A percentile compares a stretch with the other conserved stretches of the same genome.
These are phyloP conservation scores for Rhinatrema bivittatum DNA, from an alignment of 2,797 vertebrate genomes.

Conservation along the genomic window DNA sequence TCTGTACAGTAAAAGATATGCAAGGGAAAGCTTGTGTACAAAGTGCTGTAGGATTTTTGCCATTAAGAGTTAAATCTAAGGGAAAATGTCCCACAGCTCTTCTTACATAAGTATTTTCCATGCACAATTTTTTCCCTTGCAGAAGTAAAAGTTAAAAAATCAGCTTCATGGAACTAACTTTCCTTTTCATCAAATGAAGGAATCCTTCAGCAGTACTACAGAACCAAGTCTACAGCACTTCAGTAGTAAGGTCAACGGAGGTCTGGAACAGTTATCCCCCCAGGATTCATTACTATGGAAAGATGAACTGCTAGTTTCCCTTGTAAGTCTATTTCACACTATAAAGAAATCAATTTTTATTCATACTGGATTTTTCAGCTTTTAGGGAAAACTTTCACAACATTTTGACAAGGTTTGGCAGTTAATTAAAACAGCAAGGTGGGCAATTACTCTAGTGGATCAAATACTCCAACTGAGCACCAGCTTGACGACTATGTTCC, in stretches of 20 bases:
- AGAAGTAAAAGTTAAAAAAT: no score
- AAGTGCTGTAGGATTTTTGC: no score
- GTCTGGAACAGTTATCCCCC: conserved; percentile 12
- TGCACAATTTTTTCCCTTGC: no score
- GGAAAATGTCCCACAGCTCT: no score
- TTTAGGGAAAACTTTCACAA: neutral
- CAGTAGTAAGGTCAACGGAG: conserved; percentile 17
- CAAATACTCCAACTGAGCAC: conserved; percentile 2
- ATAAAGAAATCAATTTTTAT: conserved; percentile 11
- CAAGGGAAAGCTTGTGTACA: no score
- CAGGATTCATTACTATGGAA: conserved; percentile 23
- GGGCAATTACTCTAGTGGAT: conserved; percentile 12
- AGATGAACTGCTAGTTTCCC: conserved; percentile 14
- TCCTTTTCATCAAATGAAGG: conserved; percentile 25
- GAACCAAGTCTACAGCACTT: conserved; percentile 15
- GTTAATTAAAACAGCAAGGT: conserved; percentile 14
- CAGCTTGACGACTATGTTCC: conserved; percentile 11
- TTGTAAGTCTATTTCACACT: conserved; percentile 9
- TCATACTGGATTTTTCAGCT: conserved; percentile 12
- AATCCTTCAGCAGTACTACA: conserved; percentile 19
- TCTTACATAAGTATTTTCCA: no score
- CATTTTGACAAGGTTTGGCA: conserved; percentile 19
- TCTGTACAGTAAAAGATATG: no score
- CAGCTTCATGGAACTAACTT: conserved; percentile 24
- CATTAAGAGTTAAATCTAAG: no score